A percentile compares a stretch with the other conserved stretches of the same genome.
phyloP scores from a whole-genome alignment of 2,888 invertebrate species.

The Campoplex capitator region DNA sequence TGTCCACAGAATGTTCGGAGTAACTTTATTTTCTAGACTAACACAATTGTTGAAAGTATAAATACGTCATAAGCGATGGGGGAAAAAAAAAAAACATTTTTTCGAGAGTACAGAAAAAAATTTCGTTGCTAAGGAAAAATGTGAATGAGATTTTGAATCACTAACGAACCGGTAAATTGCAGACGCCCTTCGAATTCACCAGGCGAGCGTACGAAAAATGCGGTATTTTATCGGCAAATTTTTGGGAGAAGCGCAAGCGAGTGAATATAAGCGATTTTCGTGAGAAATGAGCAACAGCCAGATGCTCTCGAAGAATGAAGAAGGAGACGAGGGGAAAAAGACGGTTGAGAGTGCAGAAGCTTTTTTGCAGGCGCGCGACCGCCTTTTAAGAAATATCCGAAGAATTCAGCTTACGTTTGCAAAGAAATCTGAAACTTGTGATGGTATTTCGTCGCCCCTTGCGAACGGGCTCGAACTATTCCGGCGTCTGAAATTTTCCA shows the following conservation, averaged over 20 bases:
- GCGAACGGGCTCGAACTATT: conserved; percentile 23
- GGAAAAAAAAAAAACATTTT: not conserved
- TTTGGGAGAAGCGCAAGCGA: conserved; percentile 17
- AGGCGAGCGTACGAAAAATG: not conserved
- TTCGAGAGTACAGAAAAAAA: not conserved
- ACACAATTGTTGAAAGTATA: not conserved
- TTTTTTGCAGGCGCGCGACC: conserved; percentile 27
- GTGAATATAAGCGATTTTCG: conserved; percentile 27
- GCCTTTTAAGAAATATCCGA: conserved; percentile 42
- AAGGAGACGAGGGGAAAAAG: conserved; percentile 2
- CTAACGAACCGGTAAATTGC: conserved; percentile 45
- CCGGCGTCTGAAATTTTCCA: conserved; percentile 1
- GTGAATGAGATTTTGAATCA: conserved; percentile 29
- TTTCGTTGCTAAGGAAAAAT: not conserved
- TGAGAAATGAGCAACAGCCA: conserved; percentile 34
- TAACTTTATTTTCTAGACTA: not conserved
- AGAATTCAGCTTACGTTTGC: conserved; percentile 34
- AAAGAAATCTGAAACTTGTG: conserved; percentile 51
- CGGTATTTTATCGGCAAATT: conserved; percentile 16
- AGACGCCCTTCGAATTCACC: conserved; percentile 5
- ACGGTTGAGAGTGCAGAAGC: not conserved
- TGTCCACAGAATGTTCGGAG: too few relatives aligned
- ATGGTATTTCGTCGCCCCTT: not conserved
- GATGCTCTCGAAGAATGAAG: conserved; percentile 31
- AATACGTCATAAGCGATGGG: not conserved